Evolutionary conservation across 1,140 invertebrate genomes (phyloP).

Genomic region (Meteorus sp.): DNA sequence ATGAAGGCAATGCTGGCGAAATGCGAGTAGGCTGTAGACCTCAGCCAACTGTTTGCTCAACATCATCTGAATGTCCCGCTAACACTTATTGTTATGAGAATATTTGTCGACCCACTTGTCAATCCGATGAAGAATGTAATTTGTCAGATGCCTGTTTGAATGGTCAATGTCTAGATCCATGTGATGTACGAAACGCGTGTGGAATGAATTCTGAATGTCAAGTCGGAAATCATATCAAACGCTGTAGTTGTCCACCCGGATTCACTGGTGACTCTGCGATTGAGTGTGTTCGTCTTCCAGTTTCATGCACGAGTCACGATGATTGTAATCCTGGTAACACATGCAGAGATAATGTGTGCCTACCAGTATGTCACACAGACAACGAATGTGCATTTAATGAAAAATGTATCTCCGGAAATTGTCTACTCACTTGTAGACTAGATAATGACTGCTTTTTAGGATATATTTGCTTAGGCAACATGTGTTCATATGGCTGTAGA

Average conservation of each 20-base stretch:
- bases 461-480: slow-evolving; percentile 83
- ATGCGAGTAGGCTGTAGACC: slow-evolving; percentile 74
- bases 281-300: slow-evolving; percentile 82
- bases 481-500: slow-evolving; percentile 83
- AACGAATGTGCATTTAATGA: slow-evolving; percentile 88
- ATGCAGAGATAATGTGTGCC: slow-evolving; percentile 78
- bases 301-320: slow-evolving; percentile 69
- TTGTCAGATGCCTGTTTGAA: slow-evolving; percentile 76
- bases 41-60: slow-evolving; percentile 70
- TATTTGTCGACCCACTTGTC: slow-evolving; percentile 78
- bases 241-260: slow-evolving; percentile 79
- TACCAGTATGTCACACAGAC: slow-evolving; percentile 74
- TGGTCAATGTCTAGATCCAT: slow-evolving; percentile 85
- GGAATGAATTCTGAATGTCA: slow-evolving; percentile 87
- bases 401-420: slow-evolving; percentile 80
- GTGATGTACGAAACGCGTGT: slow-evolving; percentile 73
- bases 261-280: slow-evolving; percentile 84
- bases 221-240: slow-evolving; percentile 74
- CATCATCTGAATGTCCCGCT: slow-evolving; percentile 71
- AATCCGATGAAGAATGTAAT: slow-evolving; percentile 78
- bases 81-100: slow-evolving; percentile 82
- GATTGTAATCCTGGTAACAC: slow-evolving; percentile 72
- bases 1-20: slow-evolving; percentile 74
- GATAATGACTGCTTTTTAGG: slow-evolving; percentile 91
- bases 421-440: slow-evolving; percentile 82